Evolutionary conservation across 2,888 invertebrate genomes (phyloP).

Genomic region (Sarcophaga caerulescens): DNA sequence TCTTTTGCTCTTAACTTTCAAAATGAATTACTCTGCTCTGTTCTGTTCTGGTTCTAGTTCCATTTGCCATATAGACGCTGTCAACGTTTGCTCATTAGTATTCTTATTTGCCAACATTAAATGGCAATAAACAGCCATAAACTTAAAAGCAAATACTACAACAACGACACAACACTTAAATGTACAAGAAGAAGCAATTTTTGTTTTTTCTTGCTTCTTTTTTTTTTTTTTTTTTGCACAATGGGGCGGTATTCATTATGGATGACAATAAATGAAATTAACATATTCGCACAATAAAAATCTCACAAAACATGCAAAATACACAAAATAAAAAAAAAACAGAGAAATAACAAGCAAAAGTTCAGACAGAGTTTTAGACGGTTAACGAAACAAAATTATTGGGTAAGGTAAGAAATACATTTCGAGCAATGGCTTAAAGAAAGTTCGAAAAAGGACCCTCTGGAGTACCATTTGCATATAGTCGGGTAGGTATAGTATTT

Average conservation of each 20-base stretch:
- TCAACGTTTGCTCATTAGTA: constrained; percentile 41
- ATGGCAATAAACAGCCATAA: constrained; percentile 52
- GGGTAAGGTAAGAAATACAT: no score
- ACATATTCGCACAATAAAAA: constrained; percentile 59
- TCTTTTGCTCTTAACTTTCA: background rate
- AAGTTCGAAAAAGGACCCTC: no score
- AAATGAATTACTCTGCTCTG: background rate
- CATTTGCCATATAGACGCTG: background rate
- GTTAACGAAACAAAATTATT: no score
- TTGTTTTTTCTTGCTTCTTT: no score
- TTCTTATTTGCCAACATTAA: constrained; percentile 48
- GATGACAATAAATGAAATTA: constrained; percentile 53
- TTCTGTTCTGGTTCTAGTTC: no score
- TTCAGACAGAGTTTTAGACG: no score
- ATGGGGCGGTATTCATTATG: constrained; percentile 41
- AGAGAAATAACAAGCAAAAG: background rate
- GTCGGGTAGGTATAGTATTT: no score
- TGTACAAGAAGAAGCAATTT: constrained; percentile 16
- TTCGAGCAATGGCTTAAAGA: no score
- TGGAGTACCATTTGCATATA: no score
- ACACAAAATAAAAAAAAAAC: background rate
- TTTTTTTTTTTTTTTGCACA: background rate
- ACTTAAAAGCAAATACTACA: constrained; percentile 33
- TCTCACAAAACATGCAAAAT: constrained; percentile 11
- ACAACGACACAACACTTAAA: background rate